Base-by-base conservation (phyloP, 1,140 invertebrate species). In the Drosophila athabasca region DNA sequence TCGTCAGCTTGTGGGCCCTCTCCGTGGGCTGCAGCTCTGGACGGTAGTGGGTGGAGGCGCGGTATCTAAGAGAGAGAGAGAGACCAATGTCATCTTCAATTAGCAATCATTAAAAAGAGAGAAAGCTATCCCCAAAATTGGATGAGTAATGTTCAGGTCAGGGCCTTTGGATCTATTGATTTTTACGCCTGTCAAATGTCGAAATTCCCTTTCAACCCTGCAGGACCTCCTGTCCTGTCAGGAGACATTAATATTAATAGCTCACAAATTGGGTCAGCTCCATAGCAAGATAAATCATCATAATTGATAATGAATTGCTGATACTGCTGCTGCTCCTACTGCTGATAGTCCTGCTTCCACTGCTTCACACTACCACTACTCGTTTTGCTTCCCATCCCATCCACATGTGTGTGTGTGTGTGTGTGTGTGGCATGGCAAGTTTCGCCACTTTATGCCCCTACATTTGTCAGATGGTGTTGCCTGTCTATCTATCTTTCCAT, bases 1-100 rank as follows among this genome's bases (percentile, higher is more conserved):
- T 94, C 0, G 97, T 98, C 17, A 99, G 93, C 82, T 97, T 95
- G 79, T 97, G 96, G 1, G 97, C 97, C 48, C 98, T 94, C 91
- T 99, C 97, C 29, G 96, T 96, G 6, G 97, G 97, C 74, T 96
- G 96, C 35, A 98, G 93, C 87, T 99, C 97, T 0, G 97, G 97
- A 79, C 97, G 94, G 92, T 98, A 98, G 90, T 97, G 97, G 0
- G 97, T 98, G 11, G 97, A 98, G 13, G 98, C 97, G 46, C 98
- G 94, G 91, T 98, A 98, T 83, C 96, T 94, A 31, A 54, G 64
- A n/a, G 26, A 6, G 6, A 6, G 3, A 48, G 26, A 24, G 31
- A 15, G n/a, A 19, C 17, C 43, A 67, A 39, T 48, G 2, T 17
- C 0, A 39, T 39, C 3, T 17, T 44, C 44, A 29, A 45, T 44